Evolutionary conservation across 2,113 vertebrate genomes (phyloP), one percentile per base, ranked within the genome.

Genomic region (Labrus mixtus): DNA sequence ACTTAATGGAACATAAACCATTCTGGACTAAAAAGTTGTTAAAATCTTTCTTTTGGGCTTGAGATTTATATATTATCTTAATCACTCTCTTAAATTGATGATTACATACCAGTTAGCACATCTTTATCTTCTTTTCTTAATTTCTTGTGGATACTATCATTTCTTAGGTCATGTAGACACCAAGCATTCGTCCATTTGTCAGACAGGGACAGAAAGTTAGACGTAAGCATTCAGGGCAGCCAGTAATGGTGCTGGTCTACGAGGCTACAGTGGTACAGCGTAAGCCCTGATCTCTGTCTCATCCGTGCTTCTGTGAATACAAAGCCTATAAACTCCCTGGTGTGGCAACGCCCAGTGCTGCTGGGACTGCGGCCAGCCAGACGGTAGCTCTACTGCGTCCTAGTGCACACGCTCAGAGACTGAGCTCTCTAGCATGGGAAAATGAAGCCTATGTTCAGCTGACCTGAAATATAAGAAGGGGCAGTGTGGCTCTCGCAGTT

Each of bases 351-450:
- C 76, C 86, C 46, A 65, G 76, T 85, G 91, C 86, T 93, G 93
- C 84, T 73, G 78, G 79, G 92, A 90, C 90, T 90, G 93, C 93
- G 93, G 91, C 90, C 91, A 91, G 84, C 87, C 88, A 84, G 88
- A 92, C 25, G 79, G 95, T 96, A 95, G 93, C 94, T 95, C 94
- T 95, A 94, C 94, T 95, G 93, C 88, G 83, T 94, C 95, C 93
- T 90, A 81, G 84, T 92, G 92, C 92, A 96, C 91, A 92, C 86
- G 88, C 90, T 91, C 92, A 95, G 95, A 96, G 95, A 95, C 95
- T 92, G 93, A 92, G 92, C 93, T 96, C 92, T 95, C 94, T 91
- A 94, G 95, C 90, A 91, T 92, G 83, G 89, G 91, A 83, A 91
- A 93, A 80, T 81, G 82, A 92, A 93, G 90, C 88, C 92, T 91